Percentiles rank a stretch among this genome's conserved stretches.
Evolutionary conservation across 2,888 invertebrate species (phyloP).

Genomic region (Danaus chrysippus): DNA sequence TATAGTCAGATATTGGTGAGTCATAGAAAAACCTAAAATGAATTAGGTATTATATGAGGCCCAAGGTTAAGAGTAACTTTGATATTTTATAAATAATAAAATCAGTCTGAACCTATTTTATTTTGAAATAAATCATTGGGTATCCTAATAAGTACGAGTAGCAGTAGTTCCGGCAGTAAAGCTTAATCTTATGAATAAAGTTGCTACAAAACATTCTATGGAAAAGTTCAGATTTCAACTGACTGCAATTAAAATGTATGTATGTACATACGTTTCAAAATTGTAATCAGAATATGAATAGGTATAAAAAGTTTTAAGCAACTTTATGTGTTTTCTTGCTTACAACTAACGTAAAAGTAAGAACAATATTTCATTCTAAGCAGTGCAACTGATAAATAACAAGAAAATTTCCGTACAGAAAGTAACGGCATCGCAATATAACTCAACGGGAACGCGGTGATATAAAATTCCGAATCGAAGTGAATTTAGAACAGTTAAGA

Average conservation of each 20-base stretch:
- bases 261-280: no score
- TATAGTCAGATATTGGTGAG: background rate
- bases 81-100: background rate
- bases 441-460: background rate
- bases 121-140: background rate
- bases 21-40: background rate
- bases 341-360: no score
- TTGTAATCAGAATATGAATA: no score
- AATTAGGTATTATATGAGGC: background rate
- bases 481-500: conserved; percentile 4
- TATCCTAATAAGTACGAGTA: no score
- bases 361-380: background rate
- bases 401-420: background rate
- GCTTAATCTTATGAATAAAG: no score
- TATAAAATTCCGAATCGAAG: background rate
- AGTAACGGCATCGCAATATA: background rate
- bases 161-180: no score
- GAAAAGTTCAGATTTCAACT: no score
- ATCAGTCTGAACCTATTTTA: background rate
- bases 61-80: background rate
- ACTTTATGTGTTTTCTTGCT: no score
- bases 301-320: no score
- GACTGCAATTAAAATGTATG: no score
- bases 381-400: background rate
- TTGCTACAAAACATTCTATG: no score